Base-by-base conservation (phyloP, 2,888 invertebrate species). In the Stenchaetothrips biformis region DNA sequence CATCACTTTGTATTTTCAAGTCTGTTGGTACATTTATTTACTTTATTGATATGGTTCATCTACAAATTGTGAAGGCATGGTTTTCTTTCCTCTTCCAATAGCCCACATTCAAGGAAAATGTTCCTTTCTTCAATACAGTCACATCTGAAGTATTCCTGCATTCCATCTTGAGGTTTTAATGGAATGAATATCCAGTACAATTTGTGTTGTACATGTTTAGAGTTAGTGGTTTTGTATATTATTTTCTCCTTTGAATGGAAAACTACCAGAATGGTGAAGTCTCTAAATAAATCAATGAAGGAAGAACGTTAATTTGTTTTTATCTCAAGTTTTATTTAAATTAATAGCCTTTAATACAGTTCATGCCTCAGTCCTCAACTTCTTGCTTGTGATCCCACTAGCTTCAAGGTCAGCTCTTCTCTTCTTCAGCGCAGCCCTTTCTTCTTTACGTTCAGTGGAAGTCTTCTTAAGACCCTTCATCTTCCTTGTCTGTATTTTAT, bases 381-480 rank as follows among this genome's bases (percentile, higher is more conserved):
- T 21, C 25, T 74, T 74, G 25, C 67, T 74, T 25, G 21, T 21
- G 25, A 21, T 21, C 11, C 4, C 67, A 21, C 25, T 21, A 25
- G 7, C 67, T 9, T 25, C 67, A 9, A 11, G 21, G 7, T 74
- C 67, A 8, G 67, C 67, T 21, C 67, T 74, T 11, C 67, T 7
- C 25, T 74, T 74, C 25, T 74, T 74, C 25, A 74, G 25, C 0
- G 25, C 25, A 1, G 25, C 25, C 67, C 67, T 81, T 16, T 37
- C 80, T 81, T 82, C 77, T 81, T 82, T 79, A 9, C 81, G 59
- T 80, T 94, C 94, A 81, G 91, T 90, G 0, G 90, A 87, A 0
- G 92, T 91, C 86, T 94, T 95, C 84, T 92, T 93, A 79, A 97
- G 88, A 67, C 95, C 97, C 87, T 96, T 96, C 91, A 96, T 93